Percentiles rank a stretch among this genome's conserved stretches.
phyloP scores from a whole-genome alignment of 2,888 invertebrate genomes.

The Eristalis tenax region DNA sequence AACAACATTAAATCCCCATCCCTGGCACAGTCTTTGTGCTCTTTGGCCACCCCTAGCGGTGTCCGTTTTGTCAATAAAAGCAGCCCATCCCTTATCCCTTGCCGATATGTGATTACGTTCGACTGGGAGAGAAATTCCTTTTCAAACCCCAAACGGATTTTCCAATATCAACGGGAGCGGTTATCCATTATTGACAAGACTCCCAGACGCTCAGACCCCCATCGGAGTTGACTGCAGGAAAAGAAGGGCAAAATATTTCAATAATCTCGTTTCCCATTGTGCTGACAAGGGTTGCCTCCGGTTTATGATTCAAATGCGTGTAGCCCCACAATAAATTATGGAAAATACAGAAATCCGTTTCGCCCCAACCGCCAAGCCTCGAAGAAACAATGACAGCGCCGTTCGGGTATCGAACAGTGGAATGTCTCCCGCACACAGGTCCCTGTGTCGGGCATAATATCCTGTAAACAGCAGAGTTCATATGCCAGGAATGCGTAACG shows the following conservation, averaged over 20 bases:
- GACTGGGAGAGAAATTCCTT: not conserved
- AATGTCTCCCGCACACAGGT: conserved; percentile 20
- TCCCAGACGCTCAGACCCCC: not conserved
- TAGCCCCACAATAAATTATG: conserved; percentile 54
- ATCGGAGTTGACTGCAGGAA: too few species aligned
- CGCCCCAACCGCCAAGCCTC: not conserved
- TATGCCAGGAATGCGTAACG: conserved; percentile 56
- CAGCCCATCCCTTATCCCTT: not conserved
- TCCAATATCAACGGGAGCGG: conserved; percentile 8
- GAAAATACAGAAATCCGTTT: conserved; percentile 59
- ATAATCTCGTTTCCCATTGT: conserved; percentile 37
- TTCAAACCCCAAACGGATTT: not conserved
- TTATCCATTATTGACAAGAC: conserved; percentile 15
- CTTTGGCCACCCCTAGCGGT: not conserved
- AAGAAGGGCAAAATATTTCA: conserved; percentile 33
- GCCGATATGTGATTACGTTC: not conserved
- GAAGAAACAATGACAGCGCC: conserved; percentile 25
- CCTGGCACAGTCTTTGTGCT: not conserved
- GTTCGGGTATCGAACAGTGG: conserved; percentile 40
- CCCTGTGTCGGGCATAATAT: not conserved
- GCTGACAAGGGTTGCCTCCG: conserved; percentile 16
- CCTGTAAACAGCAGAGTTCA: conserved; percentile 37
- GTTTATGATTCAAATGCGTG: conserved; percentile 60
- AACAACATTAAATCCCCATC: not conserved
- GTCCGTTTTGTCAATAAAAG: not conserved